Percentiles rank a stretch among this genome's conserved stretches.
Conservation (phyloP, 2,113 vertebrate genomes). For the Tetrao urogallus region DNA sequence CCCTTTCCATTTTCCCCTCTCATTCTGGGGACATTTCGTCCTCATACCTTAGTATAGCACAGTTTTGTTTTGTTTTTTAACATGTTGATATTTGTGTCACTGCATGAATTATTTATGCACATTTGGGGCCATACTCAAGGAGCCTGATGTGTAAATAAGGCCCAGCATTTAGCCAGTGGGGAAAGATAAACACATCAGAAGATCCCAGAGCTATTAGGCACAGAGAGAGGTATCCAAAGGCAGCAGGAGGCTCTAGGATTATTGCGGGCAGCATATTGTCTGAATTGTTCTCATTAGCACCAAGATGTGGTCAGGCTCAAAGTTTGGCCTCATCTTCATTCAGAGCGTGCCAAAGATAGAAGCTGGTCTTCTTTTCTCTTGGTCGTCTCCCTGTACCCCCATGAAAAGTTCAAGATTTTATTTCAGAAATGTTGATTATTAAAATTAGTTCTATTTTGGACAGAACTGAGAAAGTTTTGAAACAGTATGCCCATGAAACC, state of each 20-base stretch:
- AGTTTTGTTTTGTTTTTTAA: not conserved
- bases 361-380: not conserved
- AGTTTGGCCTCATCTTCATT: not conserved
- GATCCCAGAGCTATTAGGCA: not conserved
- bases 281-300: not conserved
- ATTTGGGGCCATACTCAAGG: not conserved
- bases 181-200: not conserved
- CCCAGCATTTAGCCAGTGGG: not conserved
- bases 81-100: not conserved
- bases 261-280: not conserved
- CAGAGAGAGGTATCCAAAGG: not conserved
- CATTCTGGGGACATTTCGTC: not conserved
- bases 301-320: not conserved
- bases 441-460: not conserved
- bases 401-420: not conserved
- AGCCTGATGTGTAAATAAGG: not conserved
- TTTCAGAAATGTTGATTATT: not conserved
- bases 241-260: not conserved
- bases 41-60: fast-evolving
- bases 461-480: not conserved
- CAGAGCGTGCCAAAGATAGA: not conserved
- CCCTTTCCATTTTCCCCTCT: not conserved
- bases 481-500: not conserved
- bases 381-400: not conserved
- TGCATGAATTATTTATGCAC: not conserved